Evolutionary conservation across 2,113 vertebrate genomes (phyloP), one percentile per base, ranked within the genome.

Genomic region (Lates calcarifer): DNA sequence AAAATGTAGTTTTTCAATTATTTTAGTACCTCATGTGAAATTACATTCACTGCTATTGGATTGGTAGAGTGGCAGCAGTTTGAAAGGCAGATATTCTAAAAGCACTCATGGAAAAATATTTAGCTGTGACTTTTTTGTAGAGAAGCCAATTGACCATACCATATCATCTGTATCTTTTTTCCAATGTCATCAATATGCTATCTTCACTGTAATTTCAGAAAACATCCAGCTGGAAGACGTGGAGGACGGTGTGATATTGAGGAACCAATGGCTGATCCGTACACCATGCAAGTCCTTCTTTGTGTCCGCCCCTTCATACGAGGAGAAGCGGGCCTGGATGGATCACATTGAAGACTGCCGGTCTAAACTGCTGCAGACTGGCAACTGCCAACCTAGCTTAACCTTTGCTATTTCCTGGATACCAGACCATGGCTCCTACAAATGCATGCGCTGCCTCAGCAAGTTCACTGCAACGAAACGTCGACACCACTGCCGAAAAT

Each of bases 201-300:
- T 68, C 20, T 73, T 43, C 15, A 3, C 45, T 83, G 14, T 71
- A 2, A 24, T 69, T 77, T 29, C 37, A 91, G 96, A 97, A 87
- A 94, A 96, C 45, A 93, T 98, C 69, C 93, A 95, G 4, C 51
- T 96, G 82, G 96, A 98, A 89, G 91, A 81, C 0, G 84, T 97
- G 83, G 95, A 96, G 0, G 96, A 98, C 57, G 93, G 92, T 3
- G 53, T 86, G 62, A 87, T 91, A 18, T 93, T 95, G 91, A 95
- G 92, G 84, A 96, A 98, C 95, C 96, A 96, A 15, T 99, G 97
- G 97, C 94, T 99, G 89, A 95, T 99, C 79, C 95, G 96, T 77
- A 97, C 97, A 0, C 95, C 96, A 8, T 91, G 91, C 69, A 99
- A 98, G 88, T 98, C 97, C 79, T 98, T 99, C 6, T 95, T 94